A percentile compares a stretch with the other conserved stretches of the same genome.
Evolutionary conservation across 2,888 invertebrate species (phyloP).

Genomic region (Rhamphomyia laevipes): DNA sequence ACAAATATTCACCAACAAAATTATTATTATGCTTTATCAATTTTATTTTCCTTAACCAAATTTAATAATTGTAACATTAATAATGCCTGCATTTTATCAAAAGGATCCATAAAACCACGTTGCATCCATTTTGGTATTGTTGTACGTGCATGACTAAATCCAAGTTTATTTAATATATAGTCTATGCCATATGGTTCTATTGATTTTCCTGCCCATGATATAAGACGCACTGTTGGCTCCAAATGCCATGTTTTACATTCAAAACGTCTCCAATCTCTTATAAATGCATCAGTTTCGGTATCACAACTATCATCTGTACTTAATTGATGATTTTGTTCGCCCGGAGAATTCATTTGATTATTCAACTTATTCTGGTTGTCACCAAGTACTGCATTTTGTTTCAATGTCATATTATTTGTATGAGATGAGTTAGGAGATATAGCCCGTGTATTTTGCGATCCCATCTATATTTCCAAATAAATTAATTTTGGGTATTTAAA

Average conservation of each 20-base stretch:
- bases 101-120: conserved; percentile 93
- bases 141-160: conserved; percentile 92
- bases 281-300: conserved; percentile 49
- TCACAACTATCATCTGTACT: background rate
- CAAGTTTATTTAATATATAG: conserved; percentile 93
- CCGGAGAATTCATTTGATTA: no score
- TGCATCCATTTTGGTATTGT: conserved; percentile 99
- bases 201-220: conserved; percentile 88
- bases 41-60: conserved; percentile 43
- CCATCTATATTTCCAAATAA: no score
- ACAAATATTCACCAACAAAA: no score
- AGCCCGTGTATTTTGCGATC: conserved; percentile 31
- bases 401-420: background rate
- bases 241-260: conserved; percentile 93
- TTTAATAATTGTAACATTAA: conserved; percentile 60
- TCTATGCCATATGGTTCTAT: conserved; percentile 98
- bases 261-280: conserved; percentile 82
- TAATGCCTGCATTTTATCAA: conserved; percentile 82
- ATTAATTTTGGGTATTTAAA: no score
- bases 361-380: no score
- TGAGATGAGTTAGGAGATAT: conserved; percentile 32
- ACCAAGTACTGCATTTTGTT: background rate
- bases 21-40: conserved; percentile 19
- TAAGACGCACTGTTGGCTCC: conserved; percentile 78
- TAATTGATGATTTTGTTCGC: background rate